Evolutionary conservation across 2,113 vertebrate genomes (phyloP), one percentile per base, ranked within the genome.

Genomic region (Daboia siamensis): DNA sequence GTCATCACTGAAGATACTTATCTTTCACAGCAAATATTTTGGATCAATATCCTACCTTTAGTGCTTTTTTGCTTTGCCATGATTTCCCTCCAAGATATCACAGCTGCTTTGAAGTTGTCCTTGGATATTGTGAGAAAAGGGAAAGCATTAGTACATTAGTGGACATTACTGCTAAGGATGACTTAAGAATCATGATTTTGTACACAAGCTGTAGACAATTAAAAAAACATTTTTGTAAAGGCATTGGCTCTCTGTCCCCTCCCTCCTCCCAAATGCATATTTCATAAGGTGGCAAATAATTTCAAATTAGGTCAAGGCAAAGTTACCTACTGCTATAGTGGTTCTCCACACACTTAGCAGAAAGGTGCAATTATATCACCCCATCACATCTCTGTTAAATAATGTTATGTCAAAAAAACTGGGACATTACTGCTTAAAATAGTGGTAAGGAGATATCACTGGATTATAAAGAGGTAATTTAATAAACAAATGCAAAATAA

Each of bases 1-100:
- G 69, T 64, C 56, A 87, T 86, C 24, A 88, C 51, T 39, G 89
- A 95, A 95, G 93, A 95, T 80, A 44, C 90, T 93, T 57, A 44
- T 94, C 95, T 93, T 94, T 69, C 4, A 11, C 57, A 64, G 51
- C 89, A 96, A 93, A 94, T 89, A 69, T 44, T 59, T 80, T 51
- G 93, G 86, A 33, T 90, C 69, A 39, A 6, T 39, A 80, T 80
- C 17, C 69, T 80, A 39, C 69, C 7, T 80, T 80, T 80, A 21
- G 39, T 80, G 74, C 74, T 33, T 39, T 80, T 80, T 80, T 80
- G 17, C 74, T 44, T 21, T 80, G 69, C n/a, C 69, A 80, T 80
- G 17, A 80, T 80, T 80, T 80, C 20, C 33, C 33, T 80, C 74
- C 33, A 80, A 80, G 17, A 17, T 44, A 44, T 44, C 17, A 44